Evolutionary conservation across 2,888 invertebrate genomes (phyloP), one percentile per base, ranked within the genome.

Genomic region (Troilus luridus): DNA sequence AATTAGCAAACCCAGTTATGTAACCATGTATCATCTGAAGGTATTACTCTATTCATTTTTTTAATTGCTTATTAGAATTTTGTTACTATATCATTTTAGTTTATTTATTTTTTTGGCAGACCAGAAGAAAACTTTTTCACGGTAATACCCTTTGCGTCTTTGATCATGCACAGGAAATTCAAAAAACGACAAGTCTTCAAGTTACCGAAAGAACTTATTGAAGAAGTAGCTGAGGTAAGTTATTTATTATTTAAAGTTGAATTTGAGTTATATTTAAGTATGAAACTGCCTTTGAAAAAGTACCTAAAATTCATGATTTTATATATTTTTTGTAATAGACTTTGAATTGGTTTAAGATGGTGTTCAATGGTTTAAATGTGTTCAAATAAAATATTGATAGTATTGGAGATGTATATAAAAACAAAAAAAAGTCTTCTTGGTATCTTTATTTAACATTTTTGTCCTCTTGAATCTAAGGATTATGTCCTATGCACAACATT

Each of bases 131-230:
- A 85, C 85, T 90, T 90, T 41, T 77, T 17, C 17, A 90, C 41
- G 5, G 72, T 72, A n/a, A 90, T 77, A 77, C 90, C 72, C 19
- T 90, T 90, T 59, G 72, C 90, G 19, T 56, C 77, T n/a, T 59
- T 77, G 27, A 67, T 90, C 8, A 77, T 90, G 56, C 90, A 90
- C 21, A 56, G 90, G 59, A 90, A 90, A 72, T 67, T 90, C 59
- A 89, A 89, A 89, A 89, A 89, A 58, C 27, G 88, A 27, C 59
- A 59, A 12, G 88, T 88, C 17, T 88, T 88, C 88, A 60, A 59
- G 41, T 60, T 88, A 24, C 88, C 88, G 9, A 58, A 88, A 21
- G 88, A 88, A 62, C 62, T 88, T 12, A 88, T 88, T 24, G 88
- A 88, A 58, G 88, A 88, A 21, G 62, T 62, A 21, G 41, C 27